phyloP scores from a whole-genome alignment of 2,113 vertebrate species.

The Dipodomys spectabilis region DNA sequence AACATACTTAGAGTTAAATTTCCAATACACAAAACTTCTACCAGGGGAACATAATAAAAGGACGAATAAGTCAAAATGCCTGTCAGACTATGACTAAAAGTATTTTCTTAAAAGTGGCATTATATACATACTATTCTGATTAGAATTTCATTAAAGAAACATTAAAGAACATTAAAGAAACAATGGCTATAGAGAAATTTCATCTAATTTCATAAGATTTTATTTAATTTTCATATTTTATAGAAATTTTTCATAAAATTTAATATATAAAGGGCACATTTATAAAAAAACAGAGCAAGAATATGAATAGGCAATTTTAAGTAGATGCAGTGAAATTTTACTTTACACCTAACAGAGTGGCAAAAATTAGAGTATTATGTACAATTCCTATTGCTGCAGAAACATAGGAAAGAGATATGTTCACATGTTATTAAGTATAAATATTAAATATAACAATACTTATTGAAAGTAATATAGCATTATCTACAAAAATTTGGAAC shows the following conservation, averaged over 20 bases:
- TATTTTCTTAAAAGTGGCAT: background rate
- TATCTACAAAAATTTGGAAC: slow-evolving; percentile 11
- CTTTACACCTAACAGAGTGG: background rate
- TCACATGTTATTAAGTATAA: background rate
- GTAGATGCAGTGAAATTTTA: slow-evolving; percentile 1
- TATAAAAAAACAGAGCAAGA: background rate
- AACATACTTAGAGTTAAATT: slow-evolving; percentile 23
- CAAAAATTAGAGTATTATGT: slow-evolving; percentile 39
- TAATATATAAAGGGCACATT: too few species aligned
- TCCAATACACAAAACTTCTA: background rate
- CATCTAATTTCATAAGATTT: too few species aligned
- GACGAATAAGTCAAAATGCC: background rate
- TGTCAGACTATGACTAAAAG: background rate
- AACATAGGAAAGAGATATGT: background rate
- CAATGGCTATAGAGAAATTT: background rate
- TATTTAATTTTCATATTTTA: too few species aligned
- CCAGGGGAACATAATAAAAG: background rate
- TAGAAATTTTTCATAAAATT: too few species aligned
- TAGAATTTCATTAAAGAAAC: background rate
- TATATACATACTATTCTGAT: background rate
- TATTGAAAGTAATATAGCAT: slow-evolving; percentile 25
- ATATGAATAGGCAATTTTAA: slow-evolving; percentile 6
- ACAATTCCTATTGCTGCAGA: background rate
- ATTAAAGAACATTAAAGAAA: background rate
- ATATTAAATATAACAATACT: background rate